These are phyloP conservation scores for Meriones unguiculatus DNA, from an alignment of 2,113 vertebrate genomes.

Conservation along the genomic window DNA sequence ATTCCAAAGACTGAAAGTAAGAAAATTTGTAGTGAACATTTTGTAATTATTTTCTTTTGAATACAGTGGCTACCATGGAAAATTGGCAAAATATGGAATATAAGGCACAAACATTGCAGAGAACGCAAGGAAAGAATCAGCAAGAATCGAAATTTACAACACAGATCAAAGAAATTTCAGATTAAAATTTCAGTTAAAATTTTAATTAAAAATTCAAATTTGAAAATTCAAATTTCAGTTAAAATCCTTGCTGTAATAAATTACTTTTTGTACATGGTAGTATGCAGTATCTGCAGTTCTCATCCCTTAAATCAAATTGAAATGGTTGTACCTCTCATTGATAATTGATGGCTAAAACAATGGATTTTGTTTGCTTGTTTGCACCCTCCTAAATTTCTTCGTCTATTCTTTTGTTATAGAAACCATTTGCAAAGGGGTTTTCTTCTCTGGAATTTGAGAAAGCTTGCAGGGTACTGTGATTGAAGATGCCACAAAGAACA, in stretches of 20 bases:
- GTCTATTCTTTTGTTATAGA: background rate
- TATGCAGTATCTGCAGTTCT: background rate
- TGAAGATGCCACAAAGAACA: background rate
- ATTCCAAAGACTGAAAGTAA: constrained; percentile 10
- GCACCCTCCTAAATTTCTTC: background rate
- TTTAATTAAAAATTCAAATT: no score
- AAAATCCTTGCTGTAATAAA: background rate
- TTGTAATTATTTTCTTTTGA: constrained; percentile 25
- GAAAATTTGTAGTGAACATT: background rate
- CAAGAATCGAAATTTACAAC: background rate
- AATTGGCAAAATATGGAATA: background rate
- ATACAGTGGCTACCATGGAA: background rate
- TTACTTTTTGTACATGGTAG: background rate
- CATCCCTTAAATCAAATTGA: background rate
- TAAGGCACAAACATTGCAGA: background rate
- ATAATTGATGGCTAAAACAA: background rate
- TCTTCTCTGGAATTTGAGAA: background rate
- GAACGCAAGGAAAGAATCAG: background rate
- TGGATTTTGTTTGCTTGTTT: background rate
- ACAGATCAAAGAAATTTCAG: background rate
- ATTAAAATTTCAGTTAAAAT: background rate
- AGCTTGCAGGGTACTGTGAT: background rate
- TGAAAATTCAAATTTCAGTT: background rate
- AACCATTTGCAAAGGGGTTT: background rate
- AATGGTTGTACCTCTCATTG: background rate